Evolutionary conservation across 2,113 vertebrate species (phyloP), one percentile per base, ranked within the genome.

Genomic region (Cyrtonyx montezumae): DNA sequence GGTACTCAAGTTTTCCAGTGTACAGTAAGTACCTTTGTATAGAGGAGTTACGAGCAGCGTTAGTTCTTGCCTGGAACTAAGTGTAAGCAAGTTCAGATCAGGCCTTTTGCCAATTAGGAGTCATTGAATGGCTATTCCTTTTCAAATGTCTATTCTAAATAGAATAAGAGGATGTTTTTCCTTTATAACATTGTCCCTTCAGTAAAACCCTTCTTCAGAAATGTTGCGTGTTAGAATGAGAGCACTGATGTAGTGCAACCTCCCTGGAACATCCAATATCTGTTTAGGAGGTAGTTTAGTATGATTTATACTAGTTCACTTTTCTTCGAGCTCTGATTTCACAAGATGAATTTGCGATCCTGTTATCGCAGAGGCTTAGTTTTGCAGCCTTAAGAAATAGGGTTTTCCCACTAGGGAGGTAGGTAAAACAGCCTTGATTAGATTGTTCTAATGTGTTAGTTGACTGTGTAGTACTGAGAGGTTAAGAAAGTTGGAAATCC

Each of bases 261-360:
- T 90, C 77, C 16, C 82, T 76, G 56, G 79, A 88, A 76, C 65
- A 91, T 73, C 78, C 70, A 85, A 74, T 66, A 80, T 37, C 36
- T 22, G 1, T 86, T 94, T 34, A 81, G 70, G 73, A 94, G 56
- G 43, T 81, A 92, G 65, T 73, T 70, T 68, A 66, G 75, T 79
- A 68, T 71, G 65, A 67, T 88, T 95, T 94, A 82, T 74, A 19
- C 34, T 51, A 79, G 46, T 51, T 91, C 14, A 49, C 85, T 88
- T 95, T 83, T 53, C 71, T 76, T 85, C 84, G 20, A 80, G 81
- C 82, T 51, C 86, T 84, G 82, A 85, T 96, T 93, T 94, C 78
- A 89, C 85, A 85, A 66, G 83, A 59, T 95, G 66, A 94, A 86
- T 79, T 87, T 79, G 82, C 88, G 85, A 84, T 90, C 34, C 46